phyloP scores from a whole-genome alignment of 2,113 vertebrate genomes.

The Egretta garzetta region DNA sequence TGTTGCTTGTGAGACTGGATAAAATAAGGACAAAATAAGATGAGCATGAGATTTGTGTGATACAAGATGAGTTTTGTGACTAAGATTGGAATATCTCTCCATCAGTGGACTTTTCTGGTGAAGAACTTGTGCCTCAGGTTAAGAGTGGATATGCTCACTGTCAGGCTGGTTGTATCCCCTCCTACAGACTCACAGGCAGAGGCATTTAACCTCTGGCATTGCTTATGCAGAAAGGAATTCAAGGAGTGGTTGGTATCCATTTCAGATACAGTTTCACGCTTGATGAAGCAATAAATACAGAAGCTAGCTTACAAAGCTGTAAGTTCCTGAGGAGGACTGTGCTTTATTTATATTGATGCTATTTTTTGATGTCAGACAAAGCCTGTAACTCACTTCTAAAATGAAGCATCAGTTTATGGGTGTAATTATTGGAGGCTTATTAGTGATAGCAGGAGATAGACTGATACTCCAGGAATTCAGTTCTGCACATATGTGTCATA shows the following conservation, averaged over 20 bases:
- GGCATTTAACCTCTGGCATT: background rate
- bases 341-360: background rate
- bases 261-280: background rate
- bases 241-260: background rate
- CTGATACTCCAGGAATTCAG: background rate
- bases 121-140: background rate
- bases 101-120: background rate
- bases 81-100: background rate
- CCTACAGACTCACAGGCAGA: background rate
- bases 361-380: background rate
- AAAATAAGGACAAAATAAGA: background rate
- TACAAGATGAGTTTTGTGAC: background rate
- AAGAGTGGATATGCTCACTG: background rate
- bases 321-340: background rate
- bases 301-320: background rate
- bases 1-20: background rate
- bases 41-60: background rate
- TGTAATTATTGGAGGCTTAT: background rate
- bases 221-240: slow-evolving; percentile 22
- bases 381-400: background rate
- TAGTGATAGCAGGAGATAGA: background rate
- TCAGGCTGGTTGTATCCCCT: background rate
- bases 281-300: background rate
- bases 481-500: background rate
- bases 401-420: background rate